Conservation (phyloP, 2,888 invertebrate species). For the Bhutanitis thaidina region DNA sequence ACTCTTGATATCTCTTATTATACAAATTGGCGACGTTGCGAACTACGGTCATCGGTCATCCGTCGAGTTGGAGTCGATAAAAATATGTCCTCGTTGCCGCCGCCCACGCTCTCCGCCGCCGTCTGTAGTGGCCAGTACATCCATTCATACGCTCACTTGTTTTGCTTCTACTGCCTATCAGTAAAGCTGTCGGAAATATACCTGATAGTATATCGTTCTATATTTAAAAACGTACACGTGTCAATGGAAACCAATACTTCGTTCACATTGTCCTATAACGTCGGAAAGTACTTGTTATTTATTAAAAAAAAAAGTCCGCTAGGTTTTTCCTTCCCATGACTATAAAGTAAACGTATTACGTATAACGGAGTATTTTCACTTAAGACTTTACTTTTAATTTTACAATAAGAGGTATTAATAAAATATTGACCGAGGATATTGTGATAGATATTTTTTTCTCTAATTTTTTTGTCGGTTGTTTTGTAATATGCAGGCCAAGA, state of each 20-base stretch:
- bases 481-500: no score
- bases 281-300: no score
- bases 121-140: conserved; percentile 24
- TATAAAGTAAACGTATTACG: no score
- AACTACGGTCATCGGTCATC: conserved; percentile 50
- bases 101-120: conserved; percentile 24
- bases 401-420: no score
- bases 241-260: background rate
- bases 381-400: no score
- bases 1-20: conserved; percentile 38
- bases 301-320: no score
- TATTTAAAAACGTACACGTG: background rate
- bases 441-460: no score
- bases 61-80: conserved; percentile 36
- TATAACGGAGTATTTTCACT: no score
- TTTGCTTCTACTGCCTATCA: background rate
- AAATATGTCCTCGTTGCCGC: conserved; percentile 35
- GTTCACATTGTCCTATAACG: no score
- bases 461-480: no score
- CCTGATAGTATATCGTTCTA: background rate
- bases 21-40: conserved; percentile 57
- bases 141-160: conserved; percentile 9
- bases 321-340: no score
- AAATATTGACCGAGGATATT: no score
- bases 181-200: background rate